phyloP scores from a whole-genome alignment of 2,888 invertebrate species.

The Lasiommata megera region DNA sequence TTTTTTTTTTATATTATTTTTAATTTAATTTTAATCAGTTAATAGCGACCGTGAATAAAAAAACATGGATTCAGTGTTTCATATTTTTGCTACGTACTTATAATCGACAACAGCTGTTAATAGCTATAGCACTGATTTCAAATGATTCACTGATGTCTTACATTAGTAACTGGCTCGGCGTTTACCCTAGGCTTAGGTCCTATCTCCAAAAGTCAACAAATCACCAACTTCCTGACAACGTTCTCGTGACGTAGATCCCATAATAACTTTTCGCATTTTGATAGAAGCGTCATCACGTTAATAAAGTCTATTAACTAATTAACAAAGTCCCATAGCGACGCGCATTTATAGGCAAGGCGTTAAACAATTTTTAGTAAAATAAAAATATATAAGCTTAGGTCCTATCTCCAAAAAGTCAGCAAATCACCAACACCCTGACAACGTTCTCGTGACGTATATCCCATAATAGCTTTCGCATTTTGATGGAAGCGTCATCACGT shows the following conservation, averaged over 20 bases:
- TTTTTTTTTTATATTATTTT: no score
- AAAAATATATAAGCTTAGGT: background rate
- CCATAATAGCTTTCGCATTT: slow-evolving; percentile 47
- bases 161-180: no score
- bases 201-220: background rate
- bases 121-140: no score
- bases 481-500: slow-evolving; percentile 55
- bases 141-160: no score
- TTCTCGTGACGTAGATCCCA: slow-evolving; percentile 34
- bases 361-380: background rate
- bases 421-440: background rate
- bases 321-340: slow-evolving; percentile 45
- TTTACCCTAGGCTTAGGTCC: no score
- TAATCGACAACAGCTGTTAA: no score
- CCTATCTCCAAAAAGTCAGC: background rate
- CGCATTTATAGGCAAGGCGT: slow-evolving; percentile 1
- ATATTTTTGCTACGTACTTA: no score
- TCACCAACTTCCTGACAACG: background rate
- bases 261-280: slow-evolving; percentile 51
- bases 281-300: slow-evolving; percentile 55
- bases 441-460: slow-evolving; percentile 34
- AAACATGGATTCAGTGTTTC: no score
- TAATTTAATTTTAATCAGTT: no score
- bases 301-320: slow-evolving; percentile 66
- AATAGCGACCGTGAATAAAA: no score